Percentiles rank a stretch among this genome's conserved stretches.
Conservation (phyloP, 2,888 invertebrate species). For the Watsonalla binaria region DNA sequence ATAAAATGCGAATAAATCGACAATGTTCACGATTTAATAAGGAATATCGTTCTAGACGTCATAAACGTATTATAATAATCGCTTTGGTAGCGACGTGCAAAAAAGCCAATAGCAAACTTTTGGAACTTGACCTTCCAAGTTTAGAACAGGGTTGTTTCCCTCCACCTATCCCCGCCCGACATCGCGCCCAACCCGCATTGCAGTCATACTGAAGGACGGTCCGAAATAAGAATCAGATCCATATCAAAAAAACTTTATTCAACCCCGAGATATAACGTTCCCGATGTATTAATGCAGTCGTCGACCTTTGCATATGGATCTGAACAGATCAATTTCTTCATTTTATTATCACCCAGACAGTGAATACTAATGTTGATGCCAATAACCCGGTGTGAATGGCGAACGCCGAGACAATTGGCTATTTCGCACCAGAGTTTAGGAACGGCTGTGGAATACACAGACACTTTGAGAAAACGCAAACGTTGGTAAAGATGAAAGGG, state of each 20-base stretch:
- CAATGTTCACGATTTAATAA: conserved; percentile 9
- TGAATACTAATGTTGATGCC: conserved; percentile 35
- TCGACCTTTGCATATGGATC: conserved; percentile 25
- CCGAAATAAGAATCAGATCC: conserved; percentile 44
- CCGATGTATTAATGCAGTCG: conserved; percentile 19
- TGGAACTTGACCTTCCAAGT: conserved; percentile 69
- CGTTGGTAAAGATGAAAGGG: conserved; percentile 34
- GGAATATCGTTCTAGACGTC: conserved; percentile 10
- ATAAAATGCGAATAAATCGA: conserved; percentile 5
- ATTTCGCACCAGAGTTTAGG: conserved; percentile 33
- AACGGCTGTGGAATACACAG: conserved; percentile 34
- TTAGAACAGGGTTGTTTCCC: conserved; percentile 46
- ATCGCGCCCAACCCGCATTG: conserved; percentile 63
- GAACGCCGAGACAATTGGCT: conserved; percentile 41
- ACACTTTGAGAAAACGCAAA: conserved; percentile 32
- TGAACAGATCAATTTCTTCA: conserved; percentile 21
- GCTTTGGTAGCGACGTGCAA: conserved; percentile 42
- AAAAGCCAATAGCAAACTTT: conserved; percentile 42
- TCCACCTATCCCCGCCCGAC: conserved; percentile 28
- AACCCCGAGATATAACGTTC: conserved; percentile 18
- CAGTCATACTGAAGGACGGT: conserved; percentile 63
- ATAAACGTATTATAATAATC: conserved; percentile 35
- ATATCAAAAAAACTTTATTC: conserved; percentile 21
- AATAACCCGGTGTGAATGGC: conserved; percentile 24
- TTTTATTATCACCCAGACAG: conserved; percentile 22